Evolutionary conservation across 2,797 vertebrate species (phyloP).

Genomic region (Siniperca obscura): DNA sequence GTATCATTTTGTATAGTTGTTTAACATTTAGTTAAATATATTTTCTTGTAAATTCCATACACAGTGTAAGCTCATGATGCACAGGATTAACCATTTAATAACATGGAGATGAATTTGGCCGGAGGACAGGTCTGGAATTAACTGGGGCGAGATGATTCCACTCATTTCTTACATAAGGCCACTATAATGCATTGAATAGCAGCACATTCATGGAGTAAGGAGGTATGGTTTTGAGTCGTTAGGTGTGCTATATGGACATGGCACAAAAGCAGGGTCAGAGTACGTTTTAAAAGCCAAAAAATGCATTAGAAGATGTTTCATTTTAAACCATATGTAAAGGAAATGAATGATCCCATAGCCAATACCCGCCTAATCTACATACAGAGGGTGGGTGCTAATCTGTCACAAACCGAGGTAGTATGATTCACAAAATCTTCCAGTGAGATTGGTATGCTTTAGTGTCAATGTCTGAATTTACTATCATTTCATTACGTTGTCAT

Average conservation of each 20-base stretch:
- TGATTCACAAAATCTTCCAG: conserved; percentile 37
- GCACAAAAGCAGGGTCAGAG: conserved; percentile 8
- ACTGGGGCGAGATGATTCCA: conserved; percentile 69
- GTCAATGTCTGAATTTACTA: conserved; percentile 3
- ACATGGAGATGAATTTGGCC: conserved; percentile 47
- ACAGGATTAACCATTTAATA: conserved; percentile 62
- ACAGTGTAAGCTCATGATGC: conserved; percentile 17
- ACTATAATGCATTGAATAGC: conserved; percentile 57
- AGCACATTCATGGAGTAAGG: conserved; percentile 31
- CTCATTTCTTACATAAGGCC: conserved; percentile 63
- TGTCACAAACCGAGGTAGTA: conserved; percentile 13
- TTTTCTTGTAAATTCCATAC: neutral
- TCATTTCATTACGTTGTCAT: conserved; percentile 23
- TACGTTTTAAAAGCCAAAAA: neutral
- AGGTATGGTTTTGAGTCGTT: conserved; percentile 42
- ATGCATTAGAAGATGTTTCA: conserved; percentile 11
- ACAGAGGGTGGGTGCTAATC: conserved; percentile 47
- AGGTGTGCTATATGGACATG: conserved; percentile 6
- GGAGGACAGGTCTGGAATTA: conserved; percentile 62
- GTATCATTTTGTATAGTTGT: neutral
- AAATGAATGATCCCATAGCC: conserved; percentile 17
- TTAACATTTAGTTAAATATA: neutral
- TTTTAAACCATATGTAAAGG: conserved; percentile 25
- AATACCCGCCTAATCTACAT: conserved; percentile 37
- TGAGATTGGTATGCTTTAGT: neutral